A percentile compares a stretch with the other conserved stretches of the same genome.
phyloP scores from a whole-genome alignment of 2,113 vertebrate species.

The Stegostoma tigrinum region DNA sequence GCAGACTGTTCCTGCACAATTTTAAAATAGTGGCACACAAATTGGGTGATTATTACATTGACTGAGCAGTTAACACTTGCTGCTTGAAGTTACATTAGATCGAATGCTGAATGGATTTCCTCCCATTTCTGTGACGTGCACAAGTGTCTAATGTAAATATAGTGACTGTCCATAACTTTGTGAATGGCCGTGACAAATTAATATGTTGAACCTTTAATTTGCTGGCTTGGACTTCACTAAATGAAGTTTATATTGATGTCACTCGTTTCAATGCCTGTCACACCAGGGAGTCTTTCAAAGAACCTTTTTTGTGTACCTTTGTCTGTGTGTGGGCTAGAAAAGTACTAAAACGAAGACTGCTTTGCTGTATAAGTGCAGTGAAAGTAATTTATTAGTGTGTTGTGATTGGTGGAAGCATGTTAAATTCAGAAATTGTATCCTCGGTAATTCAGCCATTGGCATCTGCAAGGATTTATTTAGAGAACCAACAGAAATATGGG shows the following conservation, averaged over 20 bases:
- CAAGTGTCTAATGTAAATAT: neutral
- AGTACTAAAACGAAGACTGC: conserved; percentile 22
- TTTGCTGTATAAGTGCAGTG: neutral
- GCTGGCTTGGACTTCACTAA: neutral
- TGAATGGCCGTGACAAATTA: neutral
- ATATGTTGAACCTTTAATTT: neutral
- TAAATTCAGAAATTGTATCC: conserved; percentile 9
- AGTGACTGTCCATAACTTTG: neutral
- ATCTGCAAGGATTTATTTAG: neutral
- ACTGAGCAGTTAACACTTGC: neutral
- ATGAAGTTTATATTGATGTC: conserved; percentile 16
- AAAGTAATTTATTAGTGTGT: conserved; percentile 19
- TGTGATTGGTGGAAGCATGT: neutral
- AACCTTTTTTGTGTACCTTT: neutral
- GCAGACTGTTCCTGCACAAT: neutral
- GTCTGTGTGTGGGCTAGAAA: conserved; percentile 4
- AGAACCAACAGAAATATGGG: neutral
- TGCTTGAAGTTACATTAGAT: neutral
- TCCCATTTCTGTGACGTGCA: neutral
- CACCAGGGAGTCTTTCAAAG: neutral
- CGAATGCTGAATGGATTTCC: neutral
- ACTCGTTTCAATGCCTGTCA: neutral
- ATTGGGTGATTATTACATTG: neutral
- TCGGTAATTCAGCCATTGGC: conserved; percentile 3
- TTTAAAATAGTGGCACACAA: neutral